These are phyloP conservation scores for Eira barbara DNA, from an alignment of 2,113 vertebrate genomes.

Conservation along the genomic window DNA sequence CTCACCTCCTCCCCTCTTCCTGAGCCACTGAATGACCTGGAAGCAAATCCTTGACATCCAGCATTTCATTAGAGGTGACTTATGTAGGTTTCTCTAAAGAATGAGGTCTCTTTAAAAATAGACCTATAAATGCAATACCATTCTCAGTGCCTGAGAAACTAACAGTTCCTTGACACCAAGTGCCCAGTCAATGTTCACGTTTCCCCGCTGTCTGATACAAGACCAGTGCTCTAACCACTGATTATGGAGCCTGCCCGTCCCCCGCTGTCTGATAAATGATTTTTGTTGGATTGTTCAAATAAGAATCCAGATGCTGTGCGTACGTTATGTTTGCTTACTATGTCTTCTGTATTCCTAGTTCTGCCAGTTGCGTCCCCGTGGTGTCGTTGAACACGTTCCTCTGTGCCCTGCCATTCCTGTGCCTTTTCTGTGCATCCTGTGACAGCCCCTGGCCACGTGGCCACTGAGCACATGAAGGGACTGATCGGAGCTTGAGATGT, in stretches of 20 bases:
- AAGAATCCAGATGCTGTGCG: neutral
- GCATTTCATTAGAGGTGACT: neutral
- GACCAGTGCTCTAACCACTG: no score
- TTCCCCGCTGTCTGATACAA: neutral
- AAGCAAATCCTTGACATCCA: neutral
- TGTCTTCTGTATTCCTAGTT: neutral
- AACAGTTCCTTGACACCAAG: neutral
- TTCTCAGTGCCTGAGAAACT: neutral
- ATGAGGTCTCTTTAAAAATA: neutral
- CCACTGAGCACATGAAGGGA: neutral
- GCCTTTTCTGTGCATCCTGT: neutral
- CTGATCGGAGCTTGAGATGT: neutral
- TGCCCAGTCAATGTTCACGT: neutral
- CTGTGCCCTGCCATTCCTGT: neutral
- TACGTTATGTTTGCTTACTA: neutral
- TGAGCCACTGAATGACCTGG: neutral
- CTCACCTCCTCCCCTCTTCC: fast-evolving
- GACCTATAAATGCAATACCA: neutral
- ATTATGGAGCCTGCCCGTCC: no score
- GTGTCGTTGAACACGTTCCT: neutral
- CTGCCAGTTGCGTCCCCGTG: neutral
- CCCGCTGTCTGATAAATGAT: neutral
- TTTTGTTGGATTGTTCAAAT: neutral
- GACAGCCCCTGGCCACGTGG: neutral
- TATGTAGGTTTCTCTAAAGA: neutral